phyloP scores from a whole-genome alignment of 2,888 invertebrate genomes.

The Cecidostiba fungosa region DNA sequence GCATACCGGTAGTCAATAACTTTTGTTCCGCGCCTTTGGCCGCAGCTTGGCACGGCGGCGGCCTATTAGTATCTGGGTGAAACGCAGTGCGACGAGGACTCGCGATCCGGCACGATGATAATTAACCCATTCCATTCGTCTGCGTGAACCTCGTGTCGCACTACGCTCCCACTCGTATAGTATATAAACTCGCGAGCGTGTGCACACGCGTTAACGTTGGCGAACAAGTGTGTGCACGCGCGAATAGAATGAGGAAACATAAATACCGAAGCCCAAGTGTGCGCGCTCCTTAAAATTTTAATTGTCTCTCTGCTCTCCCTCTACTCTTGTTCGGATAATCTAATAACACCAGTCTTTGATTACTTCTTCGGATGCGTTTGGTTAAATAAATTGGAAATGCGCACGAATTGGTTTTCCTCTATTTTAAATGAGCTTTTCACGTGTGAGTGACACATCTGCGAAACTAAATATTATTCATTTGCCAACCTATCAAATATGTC shows the following conservation, averaged over 20 bases:
- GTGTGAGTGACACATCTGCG: neutral
- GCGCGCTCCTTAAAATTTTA: neutral
- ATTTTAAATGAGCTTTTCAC: neutral
- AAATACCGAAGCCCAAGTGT: constrained; percentile 22
- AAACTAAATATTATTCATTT: neutral
- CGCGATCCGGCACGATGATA: constrained; percentile 71
- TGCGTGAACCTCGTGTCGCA: constrained; percentile 33
- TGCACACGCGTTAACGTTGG: constrained; percentile 1
- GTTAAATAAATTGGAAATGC: neutral
- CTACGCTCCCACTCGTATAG: constrained; percentile 8
- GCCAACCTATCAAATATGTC: neutral
- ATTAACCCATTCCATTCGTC: constrained; percentile 75
- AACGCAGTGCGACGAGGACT: constrained; percentile 64
- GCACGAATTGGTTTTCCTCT: neutral
- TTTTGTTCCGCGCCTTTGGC: constrained; percentile 65
- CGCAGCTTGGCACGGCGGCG: constrained; percentile 55
- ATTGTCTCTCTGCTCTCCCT: neutral
- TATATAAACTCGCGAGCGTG: neutral
- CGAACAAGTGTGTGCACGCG: constrained; percentile 39
- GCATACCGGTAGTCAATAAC: constrained; percentile 73
- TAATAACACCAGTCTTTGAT: neutral
- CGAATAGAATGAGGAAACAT: constrained; percentile 67
- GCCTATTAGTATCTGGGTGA: constrained; percentile 65
- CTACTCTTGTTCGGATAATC: neutral
- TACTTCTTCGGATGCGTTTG: neutral